Evolutionary conservation across 2,888 invertebrate species (phyloP).

Genomic region (Deladenus siricidicola): DNA sequence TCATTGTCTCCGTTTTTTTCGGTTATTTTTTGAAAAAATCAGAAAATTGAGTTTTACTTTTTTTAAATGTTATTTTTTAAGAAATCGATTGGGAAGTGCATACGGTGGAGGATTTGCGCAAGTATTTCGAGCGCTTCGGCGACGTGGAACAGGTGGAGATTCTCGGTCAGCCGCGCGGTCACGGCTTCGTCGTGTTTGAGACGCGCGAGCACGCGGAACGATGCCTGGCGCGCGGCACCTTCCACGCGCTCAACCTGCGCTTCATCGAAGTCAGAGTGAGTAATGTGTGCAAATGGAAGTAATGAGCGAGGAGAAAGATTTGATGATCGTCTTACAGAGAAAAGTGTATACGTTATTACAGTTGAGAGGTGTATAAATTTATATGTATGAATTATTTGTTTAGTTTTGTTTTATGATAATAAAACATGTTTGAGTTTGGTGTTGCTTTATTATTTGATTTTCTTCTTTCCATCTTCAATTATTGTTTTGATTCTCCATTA

Average conservation of each 20-base stretch:
- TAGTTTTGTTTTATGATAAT: no score
- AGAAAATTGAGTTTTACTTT: no score
- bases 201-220: slow-evolving; percentile 38
- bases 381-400: no score
- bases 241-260: slow-evolving; percentile 26
- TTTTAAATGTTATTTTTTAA: slow-evolving; percentile 14
- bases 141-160: slow-evolving; percentile 50
- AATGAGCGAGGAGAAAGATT: no score
- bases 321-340: no score
- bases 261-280: slow-evolving; percentile 23
- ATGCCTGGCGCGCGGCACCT: slow-evolving; percentile 22
- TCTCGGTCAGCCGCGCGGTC: slow-evolving; percentile 48
- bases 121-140: slow-evolving; percentile 50
- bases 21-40: slow-evolving; percentile 10
- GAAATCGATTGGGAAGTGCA: slow-evolving; percentile 43
- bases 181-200: slow-evolving; percentile 50
- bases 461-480: no score
- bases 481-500: no score
- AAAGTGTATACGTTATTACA: no score
- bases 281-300: no score
- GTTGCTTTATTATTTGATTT: no score
- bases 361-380: no score
- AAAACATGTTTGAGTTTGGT: no score
- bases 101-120: slow-evolving; percentile 46
- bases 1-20: slow-evolving; percentile 1